Base-by-base conservation (phyloP, 2,113 vertebrate genomes). In the Eurypyga helias region DNA sequence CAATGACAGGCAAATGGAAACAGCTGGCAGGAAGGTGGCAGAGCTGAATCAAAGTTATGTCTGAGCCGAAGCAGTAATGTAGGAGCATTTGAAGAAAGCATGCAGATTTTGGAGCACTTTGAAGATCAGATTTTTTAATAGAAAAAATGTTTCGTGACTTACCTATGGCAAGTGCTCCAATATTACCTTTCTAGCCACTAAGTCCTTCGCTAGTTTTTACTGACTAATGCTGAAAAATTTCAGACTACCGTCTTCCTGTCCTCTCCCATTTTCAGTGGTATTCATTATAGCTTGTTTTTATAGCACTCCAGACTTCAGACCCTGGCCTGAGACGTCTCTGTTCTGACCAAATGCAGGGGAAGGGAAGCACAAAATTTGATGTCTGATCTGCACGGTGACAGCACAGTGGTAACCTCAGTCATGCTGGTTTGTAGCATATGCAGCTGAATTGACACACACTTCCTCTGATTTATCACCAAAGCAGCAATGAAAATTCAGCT, bases 391-490 rank as follows among this genome's bases (percentile, higher is more conserved):
- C 65, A 81, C 55, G 4, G 2, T 54, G 51, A 84, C 71, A 75
- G 17, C 55, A 41, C 49, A 81, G 24, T 72, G 33, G 33, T 92
- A 83, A 49, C 71, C 71, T 90, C 71, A 45, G 55, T 84, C 92
- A 72, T 95, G 65, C 73, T 78, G 73, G 28, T 89, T 78, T 91
- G 77, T 81, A 28, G 21, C 36, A 34, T 29, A 28, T 49, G 72
- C 69, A 91, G 38, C 61, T 87, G 73, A 77, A 81, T 17, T 82
- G 75, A 71, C 85, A 64, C 1, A 10, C 57, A 29, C 57, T 83
- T 64, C 49, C 45, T 72, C 58, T 83, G 76, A 94, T 95, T 96
- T 90, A 92, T 91, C 66, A 89, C 65, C 54, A 66, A 81, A 94
- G 43, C 16, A 75, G 51, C 46, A 87, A 64, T 26, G 45, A 94